phyloP scores from a whole-genome alignment of 2,888 invertebrate genomes.

The Oconnorella tubifera region DNA sequence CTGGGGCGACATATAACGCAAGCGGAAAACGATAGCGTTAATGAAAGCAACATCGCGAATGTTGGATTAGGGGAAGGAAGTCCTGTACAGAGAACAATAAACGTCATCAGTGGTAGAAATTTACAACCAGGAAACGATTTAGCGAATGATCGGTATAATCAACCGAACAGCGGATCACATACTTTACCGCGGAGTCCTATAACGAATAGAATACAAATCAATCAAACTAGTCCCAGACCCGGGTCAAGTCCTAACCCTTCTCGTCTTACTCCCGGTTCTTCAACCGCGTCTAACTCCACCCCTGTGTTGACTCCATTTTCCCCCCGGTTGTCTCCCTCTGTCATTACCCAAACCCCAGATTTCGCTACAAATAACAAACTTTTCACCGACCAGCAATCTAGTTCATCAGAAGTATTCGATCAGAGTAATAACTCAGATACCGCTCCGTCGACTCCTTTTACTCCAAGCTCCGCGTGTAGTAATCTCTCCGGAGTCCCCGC shows the following conservation, averaged over 20 bases:
- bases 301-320: slow-evolving; percentile 1
- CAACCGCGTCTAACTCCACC: not conserved
- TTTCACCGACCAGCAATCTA: not conserved
- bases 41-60: not conserved
- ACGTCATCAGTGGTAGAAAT: not conserved
- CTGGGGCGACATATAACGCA: not conserved
- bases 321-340: not conserved
- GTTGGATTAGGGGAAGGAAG: not conserved
- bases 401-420: not conserved
- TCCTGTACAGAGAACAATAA: not conserved
- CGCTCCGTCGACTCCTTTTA: not conserved
- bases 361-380: not conserved
- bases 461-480: no score
- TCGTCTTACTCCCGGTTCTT: not conserved
- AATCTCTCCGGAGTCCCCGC: not conserved
- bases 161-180: no score
- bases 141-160: no score
- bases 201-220: not conserved
- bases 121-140: no score
- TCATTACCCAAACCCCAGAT: not conserved
- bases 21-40: not conserved
- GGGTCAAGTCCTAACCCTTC: no score
- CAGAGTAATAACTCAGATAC: not conserved
- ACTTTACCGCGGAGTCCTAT: not conserved
- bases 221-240: not conserved